Conservation (phyloP, 2,888 invertebrate species). For the Masnerella sp. region DNA sequence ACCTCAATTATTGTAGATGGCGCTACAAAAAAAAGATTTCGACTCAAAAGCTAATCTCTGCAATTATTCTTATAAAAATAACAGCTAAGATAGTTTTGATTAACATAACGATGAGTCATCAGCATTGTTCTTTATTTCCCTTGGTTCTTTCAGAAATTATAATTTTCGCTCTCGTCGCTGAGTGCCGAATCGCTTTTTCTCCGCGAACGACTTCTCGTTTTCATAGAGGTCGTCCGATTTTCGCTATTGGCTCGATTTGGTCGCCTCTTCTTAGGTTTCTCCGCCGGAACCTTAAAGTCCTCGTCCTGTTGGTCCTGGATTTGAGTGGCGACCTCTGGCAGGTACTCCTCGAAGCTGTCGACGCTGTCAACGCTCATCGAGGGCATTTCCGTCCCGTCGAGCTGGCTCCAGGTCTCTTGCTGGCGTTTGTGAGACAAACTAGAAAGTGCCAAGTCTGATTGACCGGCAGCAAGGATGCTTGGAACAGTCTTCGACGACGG, state of each 20-base stretch:
- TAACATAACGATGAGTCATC: too few relatives aligned
- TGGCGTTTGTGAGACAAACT: constrained; percentile 68
- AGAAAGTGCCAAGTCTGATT: constrained; percentile 76
- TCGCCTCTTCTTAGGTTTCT: neutral
- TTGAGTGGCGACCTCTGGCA: constrained; percentile 51
- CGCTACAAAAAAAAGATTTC: too few relatives aligned
- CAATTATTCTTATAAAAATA: too few relatives aligned
- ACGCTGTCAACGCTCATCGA: constrained; percentile 20
- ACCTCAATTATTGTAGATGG: too few relatives aligned
- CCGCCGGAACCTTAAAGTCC: neutral
- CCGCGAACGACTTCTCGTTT: constrained; percentile 16
- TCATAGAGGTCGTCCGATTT: neutral
- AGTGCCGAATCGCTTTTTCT: neutral
- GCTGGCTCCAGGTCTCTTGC: constrained; percentile 12
- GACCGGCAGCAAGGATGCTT: constrained; percentile 68
- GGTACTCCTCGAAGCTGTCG: constrained; percentile 25
- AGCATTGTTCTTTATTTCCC: too few relatives aligned
- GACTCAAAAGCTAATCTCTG: too few relatives aligned
- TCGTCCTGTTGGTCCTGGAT: constrained; percentile 55
- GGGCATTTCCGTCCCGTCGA: neutral
- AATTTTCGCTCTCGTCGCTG: neutral
- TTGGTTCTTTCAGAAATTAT: neutral
- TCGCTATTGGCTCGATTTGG: neutral
- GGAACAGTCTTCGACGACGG: constrained; percentile 68
- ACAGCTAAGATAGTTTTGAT: too few relatives aligned